phyloP scores from a whole-genome alignment of 2,113 vertebrate species.

The Tachysurus fulvidraco region DNA sequence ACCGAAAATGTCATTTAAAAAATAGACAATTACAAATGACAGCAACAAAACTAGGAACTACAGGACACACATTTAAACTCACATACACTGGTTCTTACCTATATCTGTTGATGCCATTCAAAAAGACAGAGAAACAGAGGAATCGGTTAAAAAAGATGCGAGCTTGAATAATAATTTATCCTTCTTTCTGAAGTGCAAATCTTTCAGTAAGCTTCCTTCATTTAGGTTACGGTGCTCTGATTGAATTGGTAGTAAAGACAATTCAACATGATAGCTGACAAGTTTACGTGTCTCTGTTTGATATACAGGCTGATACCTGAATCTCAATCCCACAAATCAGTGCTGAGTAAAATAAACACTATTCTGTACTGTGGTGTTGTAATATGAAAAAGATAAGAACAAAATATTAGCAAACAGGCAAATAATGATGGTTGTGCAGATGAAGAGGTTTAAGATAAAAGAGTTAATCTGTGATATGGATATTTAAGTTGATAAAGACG shows the following conservation, averaged over 20 bases:
- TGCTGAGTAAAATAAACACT: not conserved
- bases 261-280: not conserved
- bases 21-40: conserved; percentile 29
- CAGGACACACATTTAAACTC: conserved; percentile 30
- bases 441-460: not conserved
- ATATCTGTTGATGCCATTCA: conserved; percentile 64
- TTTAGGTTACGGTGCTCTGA: not conserved
- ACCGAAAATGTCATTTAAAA: not conserved
- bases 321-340: not conserved
- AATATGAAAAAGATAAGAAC: not conserved
- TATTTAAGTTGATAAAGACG: not conserved
- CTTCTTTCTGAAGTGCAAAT: not conserved
- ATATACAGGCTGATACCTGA: not conserved
- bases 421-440: not conserved
- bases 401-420: not conserved
- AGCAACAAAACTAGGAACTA: conserved; percentile 50
- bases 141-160: conserved; percentile 8
- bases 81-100: conserved; percentile 68
- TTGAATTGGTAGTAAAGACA: not conserved
- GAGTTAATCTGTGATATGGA: not conserved
- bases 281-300: not conserved
- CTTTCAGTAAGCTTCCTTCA: not conserved
- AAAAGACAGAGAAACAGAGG: conserved; percentile 54
- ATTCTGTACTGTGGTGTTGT: not conserved
- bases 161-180: not conserved